These are phyloP conservation scores for Neogale vison DNA, from an alignment of 2,113 vertebrate species.

Conservation along the genomic window DNA sequence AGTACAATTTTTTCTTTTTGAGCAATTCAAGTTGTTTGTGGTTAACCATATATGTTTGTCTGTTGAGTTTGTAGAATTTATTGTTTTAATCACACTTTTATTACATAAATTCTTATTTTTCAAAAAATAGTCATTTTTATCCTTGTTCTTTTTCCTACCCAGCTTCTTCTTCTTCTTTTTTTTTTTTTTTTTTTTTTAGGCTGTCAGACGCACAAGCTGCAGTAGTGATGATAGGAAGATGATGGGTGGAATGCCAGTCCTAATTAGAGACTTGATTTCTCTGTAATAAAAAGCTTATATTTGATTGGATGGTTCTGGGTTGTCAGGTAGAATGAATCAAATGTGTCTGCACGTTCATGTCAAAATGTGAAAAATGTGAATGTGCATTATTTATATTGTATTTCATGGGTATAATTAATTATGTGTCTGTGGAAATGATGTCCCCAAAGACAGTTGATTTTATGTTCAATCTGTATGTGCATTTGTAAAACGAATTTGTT, in stretches of 20 bases:
- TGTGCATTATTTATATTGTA: conserved; percentile 66
- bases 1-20: background rate
- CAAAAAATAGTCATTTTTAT: conserved; percentile 37
- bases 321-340: conserved; percentile 74
- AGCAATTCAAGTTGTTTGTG: background rate
- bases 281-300: conserved; percentile 28
- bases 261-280: conserved; percentile 72
- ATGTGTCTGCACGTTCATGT: conserved; percentile 35
- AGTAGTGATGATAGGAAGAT: conserved; percentile 35
- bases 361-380: conserved; percentile 57
- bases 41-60: background rate
- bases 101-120: background rate
- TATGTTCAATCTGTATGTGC: conserved; percentile 68
- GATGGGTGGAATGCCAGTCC: conserved; percentile 38
- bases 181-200: background rate
- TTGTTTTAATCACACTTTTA: background rate
- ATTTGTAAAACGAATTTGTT: conserved; percentile 75
- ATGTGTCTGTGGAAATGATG: conserved; percentile 62
- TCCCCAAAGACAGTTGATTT: conserved; percentile 69
- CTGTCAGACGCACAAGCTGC: conserved; percentile 46
- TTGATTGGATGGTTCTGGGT: conserved; percentile 48
- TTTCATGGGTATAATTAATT: conserved; percentile 71
- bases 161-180: background rate
- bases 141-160: background rate
- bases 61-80: background rate